phyloP scores from a whole-genome alignment of 2,888 invertebrate genomes.

The Eupithecia dodoneata region DNA sequence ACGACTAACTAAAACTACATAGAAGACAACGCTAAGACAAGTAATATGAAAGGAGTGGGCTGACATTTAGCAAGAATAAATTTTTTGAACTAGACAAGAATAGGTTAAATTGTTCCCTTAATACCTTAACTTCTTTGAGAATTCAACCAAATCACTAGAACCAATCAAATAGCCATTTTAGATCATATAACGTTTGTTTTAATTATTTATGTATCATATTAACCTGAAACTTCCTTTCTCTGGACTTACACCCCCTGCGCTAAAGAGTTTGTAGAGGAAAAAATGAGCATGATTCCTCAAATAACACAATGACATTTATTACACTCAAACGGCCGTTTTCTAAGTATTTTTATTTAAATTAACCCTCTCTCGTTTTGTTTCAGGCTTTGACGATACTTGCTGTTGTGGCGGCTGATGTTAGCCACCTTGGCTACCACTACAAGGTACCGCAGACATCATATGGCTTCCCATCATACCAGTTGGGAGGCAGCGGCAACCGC shows the following conservation, averaged over 20 bases:
- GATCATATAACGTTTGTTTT: background rate
- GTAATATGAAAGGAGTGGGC: background rate
- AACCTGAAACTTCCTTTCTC: background rate
- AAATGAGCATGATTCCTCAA: background rate
- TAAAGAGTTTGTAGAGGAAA: background rate
- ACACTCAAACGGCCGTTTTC: background rate
- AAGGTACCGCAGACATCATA: conserved; percentile 73
- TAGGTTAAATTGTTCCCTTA: no score
- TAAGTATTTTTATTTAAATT: background rate
- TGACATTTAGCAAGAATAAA: background rate
- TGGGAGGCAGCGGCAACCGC: conserved; percentile 47
- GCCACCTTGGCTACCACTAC: conserved; percentile 70
- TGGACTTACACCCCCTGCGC: background rate
- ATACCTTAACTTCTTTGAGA: no score
- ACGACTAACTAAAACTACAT: no score
- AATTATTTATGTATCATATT: no score
- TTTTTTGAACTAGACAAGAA: no score
- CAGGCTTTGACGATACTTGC: conserved; percentile 67
- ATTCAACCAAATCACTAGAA: background rate
- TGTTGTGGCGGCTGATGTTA: conserved; percentile 66
- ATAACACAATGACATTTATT: background rate
- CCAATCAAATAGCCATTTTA: background rate
- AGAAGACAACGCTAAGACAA: no score
- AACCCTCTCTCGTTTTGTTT: conserved; percentile 45
- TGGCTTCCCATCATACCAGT: conserved; percentile 67